Conservation (phyloP, 2,888 invertebrate genomes). For the Macrosiphum euphorbiae region DNA sequence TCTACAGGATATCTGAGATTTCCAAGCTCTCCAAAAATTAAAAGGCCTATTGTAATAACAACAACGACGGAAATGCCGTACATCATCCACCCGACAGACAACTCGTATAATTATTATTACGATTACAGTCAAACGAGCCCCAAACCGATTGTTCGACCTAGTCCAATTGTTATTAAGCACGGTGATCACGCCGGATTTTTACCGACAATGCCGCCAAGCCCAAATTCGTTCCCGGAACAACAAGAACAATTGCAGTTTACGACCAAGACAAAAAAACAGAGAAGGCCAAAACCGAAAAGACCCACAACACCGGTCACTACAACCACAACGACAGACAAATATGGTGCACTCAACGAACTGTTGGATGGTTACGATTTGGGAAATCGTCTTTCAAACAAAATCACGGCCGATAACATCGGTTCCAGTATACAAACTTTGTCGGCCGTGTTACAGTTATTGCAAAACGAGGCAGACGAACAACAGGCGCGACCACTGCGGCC, state of each 20-base stretch:
- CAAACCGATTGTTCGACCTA: not conserved
- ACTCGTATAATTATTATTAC: constrained; percentile 37
- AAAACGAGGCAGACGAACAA: constrained; percentile 68
- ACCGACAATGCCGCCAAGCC: constrained; percentile 33
- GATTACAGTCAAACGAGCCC: constrained; percentile 39
- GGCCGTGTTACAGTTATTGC: constrained; percentile 80
- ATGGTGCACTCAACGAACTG: constrained; percentile 73
- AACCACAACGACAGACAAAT: constrained; percentile 54
- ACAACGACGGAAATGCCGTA: constrained; percentile 48
- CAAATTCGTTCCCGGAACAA: not conserved
- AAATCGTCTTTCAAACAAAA: constrained; percentile 81
- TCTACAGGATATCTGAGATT: constrained; percentile 41
- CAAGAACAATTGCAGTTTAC: not conserved
- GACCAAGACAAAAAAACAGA: constrained; percentile 36
- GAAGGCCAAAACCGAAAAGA: constrained; percentile 49
- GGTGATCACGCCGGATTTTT: not conserved
- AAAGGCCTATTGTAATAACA: constrained; percentile 43
- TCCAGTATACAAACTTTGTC: constrained; percentile 83
- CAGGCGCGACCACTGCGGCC: not conserved
- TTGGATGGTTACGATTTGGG: constrained; percentile 81
- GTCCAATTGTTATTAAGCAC: constrained; percentile 7
- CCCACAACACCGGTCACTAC: constrained; percentile 29
- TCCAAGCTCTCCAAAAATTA: constrained; percentile 43
- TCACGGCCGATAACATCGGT: constrained; percentile 84
- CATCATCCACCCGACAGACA: constrained; percentile 11